Percentiles rank a stretch among this genome's conserved stretches.
These are phyloP conservation scores for Macrotrachela quadricornifera DNA, from an alignment of 1,140 invertebrate species.

Conservation along the genomic window DNA sequence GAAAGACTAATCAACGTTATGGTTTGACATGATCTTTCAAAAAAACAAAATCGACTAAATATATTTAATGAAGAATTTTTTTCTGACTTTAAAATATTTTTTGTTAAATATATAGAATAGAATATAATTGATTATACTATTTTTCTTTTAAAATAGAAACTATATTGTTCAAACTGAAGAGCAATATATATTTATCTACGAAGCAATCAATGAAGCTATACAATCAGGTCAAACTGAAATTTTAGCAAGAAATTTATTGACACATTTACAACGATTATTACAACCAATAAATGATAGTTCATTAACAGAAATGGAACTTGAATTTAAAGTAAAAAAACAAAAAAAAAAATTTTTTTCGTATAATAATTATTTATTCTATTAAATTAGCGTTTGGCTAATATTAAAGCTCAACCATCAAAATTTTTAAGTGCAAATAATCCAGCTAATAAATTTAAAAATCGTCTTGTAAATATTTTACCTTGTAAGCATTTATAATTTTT, in stretches of 20 bases:
- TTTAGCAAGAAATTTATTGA: conserved; percentile 65
- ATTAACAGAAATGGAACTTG: conserved; percentile 82
- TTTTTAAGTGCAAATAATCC: conserved; percentile 86
- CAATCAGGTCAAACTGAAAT: conserved; percentile 74
- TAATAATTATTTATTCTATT: no score
- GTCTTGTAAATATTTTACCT: conserved; percentile 84
- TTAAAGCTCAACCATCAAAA: conserved; percentile 73
- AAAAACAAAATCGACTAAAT: no score
- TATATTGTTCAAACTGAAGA: conserved; percentile 69
- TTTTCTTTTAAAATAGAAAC: conserved; percentile 11
- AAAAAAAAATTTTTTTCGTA: no score
- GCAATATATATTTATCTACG: conserved; percentile 98
- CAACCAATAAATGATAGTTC: conserved; percentile 32
- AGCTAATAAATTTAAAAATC: conserved; percentile 92
- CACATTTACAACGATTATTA: conserved; percentile 76
- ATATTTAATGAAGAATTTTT: no score
- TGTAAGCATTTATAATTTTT: conserved; percentile 36
- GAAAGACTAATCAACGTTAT: no score
- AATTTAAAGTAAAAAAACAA: conserved; percentile 48
- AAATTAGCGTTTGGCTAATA: conserved; percentile 63
- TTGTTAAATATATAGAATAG: no score
- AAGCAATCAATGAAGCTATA: conserved; percentile 24
- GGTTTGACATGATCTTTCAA: no score
- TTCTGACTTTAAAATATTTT: no score
- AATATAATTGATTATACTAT: no score